phyloP scores from a whole-genome alignment of 2,888 invertebrate genomes.

The Lamellibrachia satsuma region DNA sequence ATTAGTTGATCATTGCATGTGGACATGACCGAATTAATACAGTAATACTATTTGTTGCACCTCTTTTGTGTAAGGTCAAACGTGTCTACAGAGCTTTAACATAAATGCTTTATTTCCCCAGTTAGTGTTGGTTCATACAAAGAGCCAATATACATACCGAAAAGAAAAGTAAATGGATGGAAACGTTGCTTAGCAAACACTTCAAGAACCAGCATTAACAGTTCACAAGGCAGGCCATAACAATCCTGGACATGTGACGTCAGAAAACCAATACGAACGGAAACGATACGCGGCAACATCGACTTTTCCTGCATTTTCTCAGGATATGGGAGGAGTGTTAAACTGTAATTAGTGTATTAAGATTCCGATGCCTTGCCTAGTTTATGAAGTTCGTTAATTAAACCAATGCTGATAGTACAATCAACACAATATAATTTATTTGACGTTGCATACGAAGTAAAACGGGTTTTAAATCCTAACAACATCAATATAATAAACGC shows the following conservation, averaged over 20 bases:
- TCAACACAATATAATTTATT: not conserved
- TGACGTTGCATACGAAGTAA: not conserved
- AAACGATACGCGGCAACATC: not conserved
- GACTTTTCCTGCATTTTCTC: not conserved
- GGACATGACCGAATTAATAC: not conserved
- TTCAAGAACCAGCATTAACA: too few species aligned
- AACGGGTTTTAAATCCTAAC: not conserved
- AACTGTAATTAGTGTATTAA: not conserved
- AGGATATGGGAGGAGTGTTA: not conserved
- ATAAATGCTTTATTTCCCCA: too few species aligned
- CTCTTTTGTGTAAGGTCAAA: too few species aligned
- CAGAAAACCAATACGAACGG: not conserved
- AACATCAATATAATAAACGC: not conserved
- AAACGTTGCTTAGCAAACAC: too few species aligned
- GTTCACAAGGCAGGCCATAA: not conserved
- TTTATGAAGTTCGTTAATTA: not conserved
- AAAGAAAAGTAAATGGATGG: too few species aligned
- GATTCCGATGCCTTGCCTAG: not conserved
- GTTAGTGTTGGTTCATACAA: too few species aligned
- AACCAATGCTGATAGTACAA: not conserved
- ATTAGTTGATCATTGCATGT: not conserved
- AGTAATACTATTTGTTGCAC: too few species aligned
- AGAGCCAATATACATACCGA: too few species aligned
- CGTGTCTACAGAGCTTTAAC: too few species aligned
- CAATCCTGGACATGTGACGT: not conserved